Evolutionary conservation across 1,140 invertebrate genomes (phyloP).

Genomic region (Aphidius gifuensis): DNA sequence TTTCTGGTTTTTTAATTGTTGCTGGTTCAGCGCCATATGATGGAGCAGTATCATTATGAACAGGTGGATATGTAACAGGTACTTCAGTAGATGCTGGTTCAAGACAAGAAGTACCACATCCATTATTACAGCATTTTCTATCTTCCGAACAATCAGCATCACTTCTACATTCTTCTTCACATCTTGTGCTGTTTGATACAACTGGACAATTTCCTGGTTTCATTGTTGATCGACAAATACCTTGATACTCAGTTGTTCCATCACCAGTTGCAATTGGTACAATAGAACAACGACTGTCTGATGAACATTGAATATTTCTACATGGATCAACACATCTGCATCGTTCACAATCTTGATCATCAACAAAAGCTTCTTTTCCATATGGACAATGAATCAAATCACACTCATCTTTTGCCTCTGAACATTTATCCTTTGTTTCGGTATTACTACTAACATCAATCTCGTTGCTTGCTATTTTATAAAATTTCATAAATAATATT

Average conservation of each 20-base stretch:
- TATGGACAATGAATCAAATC: slow-evolving; percentile 66
- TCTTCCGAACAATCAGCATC: slow-evolving; percentile 78
- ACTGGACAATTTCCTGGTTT: slow-evolving; percentile 75
- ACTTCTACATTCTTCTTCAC: slow-evolving; percentile 70
- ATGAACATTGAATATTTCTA: slow-evolving; percentile 59
- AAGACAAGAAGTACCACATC: slow-evolving; percentile 72
- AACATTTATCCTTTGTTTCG: slow-evolving; percentile 54
- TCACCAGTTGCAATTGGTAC: slow-evolving; percentile 55
- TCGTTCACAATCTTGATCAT: slow-evolving; percentile 63
- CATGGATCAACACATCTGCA: slow-evolving; percentile 80
- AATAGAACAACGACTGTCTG: slow-evolving; percentile 67
- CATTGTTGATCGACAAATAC: slow-evolving; percentile 66
- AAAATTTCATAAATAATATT: not conserved
- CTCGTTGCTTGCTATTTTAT: slow-evolving; percentile 38
- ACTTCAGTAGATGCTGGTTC: slow-evolving; percentile 53
- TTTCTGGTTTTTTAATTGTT: slow-evolving; percentile 47
- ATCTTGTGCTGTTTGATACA: slow-evolving; percentile 54
- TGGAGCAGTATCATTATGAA: slow-evolving; percentile 46
- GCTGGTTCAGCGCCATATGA: slow-evolving; percentile 47
- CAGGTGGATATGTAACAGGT: slow-evolving; percentile 30
- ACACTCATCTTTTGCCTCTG: slow-evolving; percentile 60
- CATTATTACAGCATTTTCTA: slow-evolving; percentile 78
- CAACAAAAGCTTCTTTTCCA: slow-evolving; percentile 69
- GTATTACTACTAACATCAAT: slow-evolving; percentile 40
- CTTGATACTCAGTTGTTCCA: slow-evolving; percentile 51